phyloP scores from a whole-genome alignment of 1,140 invertebrate genomes.

The Conopomorpha cramerella region DNA sequence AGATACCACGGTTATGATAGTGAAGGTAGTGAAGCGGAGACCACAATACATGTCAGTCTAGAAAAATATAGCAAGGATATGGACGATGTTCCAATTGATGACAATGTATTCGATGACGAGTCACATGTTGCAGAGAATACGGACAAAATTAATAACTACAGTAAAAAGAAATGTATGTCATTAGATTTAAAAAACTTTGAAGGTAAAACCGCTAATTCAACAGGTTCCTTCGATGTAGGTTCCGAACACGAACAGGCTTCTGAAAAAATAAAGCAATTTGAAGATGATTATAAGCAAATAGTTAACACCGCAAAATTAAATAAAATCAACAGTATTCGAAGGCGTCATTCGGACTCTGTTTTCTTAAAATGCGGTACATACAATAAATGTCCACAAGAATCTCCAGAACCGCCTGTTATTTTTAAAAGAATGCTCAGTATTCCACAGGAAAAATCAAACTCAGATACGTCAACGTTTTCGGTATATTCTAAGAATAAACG shows the following conservation, averaged over 20 bases:
- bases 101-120: conserved; percentile 1
- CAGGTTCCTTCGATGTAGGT: conserved; percentile 1
- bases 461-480: too few species aligned
- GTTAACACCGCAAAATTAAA: conserved; percentile 6
- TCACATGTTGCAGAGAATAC: neutral
- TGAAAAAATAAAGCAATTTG: too few species aligned
- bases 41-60: conserved; percentile 30
- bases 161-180: conserved; percentile 24
- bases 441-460: conserved; percentile 7
- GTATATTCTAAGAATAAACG: too few species aligned
- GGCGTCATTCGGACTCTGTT: conserved; percentile 22
- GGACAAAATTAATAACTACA: conserved; percentile 4
- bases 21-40: conserved; percentile 46
- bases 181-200: conserved; percentile 21
- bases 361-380: too few species aligned
- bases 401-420: conserved; percentile 10
- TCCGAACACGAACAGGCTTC: too few species aligned
- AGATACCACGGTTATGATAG: conserved; percentile 46
- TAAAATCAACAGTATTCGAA: conserved; percentile 6
- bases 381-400: conserved; percentile 10
- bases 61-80: conserved; percentile 20
- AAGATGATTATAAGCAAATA: conserved; percentile 2
- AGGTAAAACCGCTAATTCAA: neutral
- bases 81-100: conserved; percentile 5
- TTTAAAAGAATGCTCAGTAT: conserved; percentile 19